Percentiles rank a stretch among this genome's conserved stretches.
These are phyloP conservation scores for Mesodorylaimus sp. DNA, from an alignment of 2,888 invertebrate genomes.

Conservation along the genomic window DNA sequence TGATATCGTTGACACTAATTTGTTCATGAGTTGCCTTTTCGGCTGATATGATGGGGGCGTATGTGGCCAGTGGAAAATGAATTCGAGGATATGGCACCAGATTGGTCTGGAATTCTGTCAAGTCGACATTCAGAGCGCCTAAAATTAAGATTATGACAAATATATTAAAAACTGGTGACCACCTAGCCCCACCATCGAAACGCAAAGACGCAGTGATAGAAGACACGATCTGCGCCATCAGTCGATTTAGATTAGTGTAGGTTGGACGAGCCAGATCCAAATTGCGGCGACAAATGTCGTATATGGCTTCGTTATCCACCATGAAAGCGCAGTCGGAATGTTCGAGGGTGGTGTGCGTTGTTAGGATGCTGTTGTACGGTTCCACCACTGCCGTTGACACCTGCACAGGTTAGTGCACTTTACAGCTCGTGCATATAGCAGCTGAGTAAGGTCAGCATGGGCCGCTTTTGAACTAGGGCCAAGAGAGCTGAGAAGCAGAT, in stretches of 20 bases:
- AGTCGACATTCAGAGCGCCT: constrained; percentile 35
- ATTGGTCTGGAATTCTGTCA: constrained; percentile 36
- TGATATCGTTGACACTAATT: constrained; percentile 62
- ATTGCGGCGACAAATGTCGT: constrained; percentile 67
- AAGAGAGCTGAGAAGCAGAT: too few species aligned
- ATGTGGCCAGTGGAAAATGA: constrained; percentile 9
- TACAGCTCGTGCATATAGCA: too few species aligned
- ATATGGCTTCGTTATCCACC: constrained; percentile 73
- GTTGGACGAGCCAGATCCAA: constrained; percentile 60
- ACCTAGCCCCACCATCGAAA: too few species aligned
- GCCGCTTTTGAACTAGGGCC: too few species aligned
- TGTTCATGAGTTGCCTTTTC: constrained; percentile 88
- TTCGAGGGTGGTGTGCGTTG: constrained; percentile 79
- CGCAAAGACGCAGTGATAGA: constrained; percentile 26
- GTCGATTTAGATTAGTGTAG: constrained; percentile 67
- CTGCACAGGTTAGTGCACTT: too few species aligned
- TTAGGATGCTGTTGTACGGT: constrained; percentile 85
- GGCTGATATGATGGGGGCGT: constrained; percentile 50
- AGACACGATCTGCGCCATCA: constrained; percentile 48
- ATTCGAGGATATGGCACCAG: constrained; percentile 28
- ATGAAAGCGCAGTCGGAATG: constrained; percentile 92
- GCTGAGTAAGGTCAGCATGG: too few species aligned
- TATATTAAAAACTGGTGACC: too few species aligned
- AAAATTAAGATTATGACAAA: too few species aligned
- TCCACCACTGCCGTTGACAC: constrained; percentile 78